Percentiles rank a stretch among this genome's conserved stretches.
phyloP scores from a whole-genome alignment of 2,888 invertebrate genomes.

The Polydrusus tereticollis region DNA sequence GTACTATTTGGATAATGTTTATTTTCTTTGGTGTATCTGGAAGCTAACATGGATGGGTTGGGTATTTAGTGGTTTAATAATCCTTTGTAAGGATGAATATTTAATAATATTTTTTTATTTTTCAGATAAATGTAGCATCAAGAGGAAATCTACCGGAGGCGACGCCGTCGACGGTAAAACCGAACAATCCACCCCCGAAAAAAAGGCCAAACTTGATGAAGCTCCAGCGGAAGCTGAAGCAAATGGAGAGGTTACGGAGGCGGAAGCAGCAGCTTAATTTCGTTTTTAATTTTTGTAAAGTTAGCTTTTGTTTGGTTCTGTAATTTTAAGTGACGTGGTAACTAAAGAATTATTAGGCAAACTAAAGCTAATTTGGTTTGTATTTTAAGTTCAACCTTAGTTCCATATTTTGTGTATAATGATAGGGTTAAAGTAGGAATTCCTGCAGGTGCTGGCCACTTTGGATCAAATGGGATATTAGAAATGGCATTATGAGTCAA shows the following conservation, averaged over 20 bases:
- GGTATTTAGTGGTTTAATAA: too few species aligned
- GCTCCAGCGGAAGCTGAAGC: constrained; percentile 73
- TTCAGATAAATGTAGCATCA: constrained; percentile 72
- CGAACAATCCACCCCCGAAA: constrained; percentile 78
- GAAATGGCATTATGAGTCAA: background rate
- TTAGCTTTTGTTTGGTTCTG: constrained; percentile 37
- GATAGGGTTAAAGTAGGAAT: constrained; percentile 55
- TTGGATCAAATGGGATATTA: constrained; percentile 19
- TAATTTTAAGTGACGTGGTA: constrained; percentile 11
- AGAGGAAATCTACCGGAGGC: constrained; percentile 76
- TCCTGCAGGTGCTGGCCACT: constrained; percentile 48
- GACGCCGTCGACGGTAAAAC: constrained; percentile 68
- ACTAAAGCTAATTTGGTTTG: constrained; percentile 44
- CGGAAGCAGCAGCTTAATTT: constrained; percentile 72
- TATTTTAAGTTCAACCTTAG: constrained; percentile 49
- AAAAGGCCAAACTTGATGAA: constrained; percentile 79
- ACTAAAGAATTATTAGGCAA: constrained; percentile 24
- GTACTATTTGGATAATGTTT: too few species aligned
- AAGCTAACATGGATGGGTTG: too few species aligned
- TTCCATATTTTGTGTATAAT: constrained; percentile 55
- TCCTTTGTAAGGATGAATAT: background rate
- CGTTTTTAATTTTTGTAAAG: constrained; percentile 21
- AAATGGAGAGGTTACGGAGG: constrained; percentile 66
- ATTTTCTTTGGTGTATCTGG: too few species aligned
- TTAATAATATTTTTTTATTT: background rate